Conservation (phyloP, 1,140 invertebrate genomes). For the Diploscapter pachys region DNA sequence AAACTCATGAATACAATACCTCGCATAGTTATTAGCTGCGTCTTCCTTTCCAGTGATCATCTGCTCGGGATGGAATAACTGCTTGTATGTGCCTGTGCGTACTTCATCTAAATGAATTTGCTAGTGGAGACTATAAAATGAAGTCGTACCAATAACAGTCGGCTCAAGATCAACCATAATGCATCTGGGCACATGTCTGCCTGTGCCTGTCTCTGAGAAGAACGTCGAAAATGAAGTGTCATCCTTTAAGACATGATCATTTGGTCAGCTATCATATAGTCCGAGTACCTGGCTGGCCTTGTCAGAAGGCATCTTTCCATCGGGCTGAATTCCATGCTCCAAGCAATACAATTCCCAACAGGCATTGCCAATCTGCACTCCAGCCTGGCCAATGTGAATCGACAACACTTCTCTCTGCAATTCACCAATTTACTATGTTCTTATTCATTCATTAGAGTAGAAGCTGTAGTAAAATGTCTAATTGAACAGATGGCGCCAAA, state of each 20-base stretch:
- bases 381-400: slow-evolving; percentile 64
- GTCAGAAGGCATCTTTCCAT: slow-evolving; percentile 56
- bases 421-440: too few relatives aligned
- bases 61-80: slow-evolving; percentile 62
- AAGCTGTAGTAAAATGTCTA: too few relatives aligned
- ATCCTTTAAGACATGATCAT: neutral
- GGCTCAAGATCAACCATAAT: slow-evolving; percentile 63
- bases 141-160: slow-evolving; percentile 59
- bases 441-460: too few relatives aligned
- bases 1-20: too few relatives aligned
- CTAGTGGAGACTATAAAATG: neutral
- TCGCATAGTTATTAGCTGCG: slow-evolving; percentile 76
- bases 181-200: slow-evolving; percentile 62
- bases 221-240: slow-evolving; percentile 67
- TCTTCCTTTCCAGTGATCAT: slow-evolving; percentile 70
- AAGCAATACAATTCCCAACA: slow-evolving; percentile 67
- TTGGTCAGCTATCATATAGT: too few relatives aligned
- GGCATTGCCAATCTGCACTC: slow-evolving; percentile 66
- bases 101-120: slow-evolving; percentile 55
- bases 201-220: slow-evolving; percentile 70
- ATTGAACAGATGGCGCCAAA: too few relatives aligned
- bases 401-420: slow-evolving; percentile 63
- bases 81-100: slow-evolving; percentile 56
- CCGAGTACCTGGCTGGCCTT: slow-evolving; percentile 28
- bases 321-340: slow-evolving; percentile 61